Evolutionary conservation across 2,888 invertebrate genomes (phyloP), one percentile per base, ranked within the genome.

Genomic region (Hypsopygia costalis): DNA sequence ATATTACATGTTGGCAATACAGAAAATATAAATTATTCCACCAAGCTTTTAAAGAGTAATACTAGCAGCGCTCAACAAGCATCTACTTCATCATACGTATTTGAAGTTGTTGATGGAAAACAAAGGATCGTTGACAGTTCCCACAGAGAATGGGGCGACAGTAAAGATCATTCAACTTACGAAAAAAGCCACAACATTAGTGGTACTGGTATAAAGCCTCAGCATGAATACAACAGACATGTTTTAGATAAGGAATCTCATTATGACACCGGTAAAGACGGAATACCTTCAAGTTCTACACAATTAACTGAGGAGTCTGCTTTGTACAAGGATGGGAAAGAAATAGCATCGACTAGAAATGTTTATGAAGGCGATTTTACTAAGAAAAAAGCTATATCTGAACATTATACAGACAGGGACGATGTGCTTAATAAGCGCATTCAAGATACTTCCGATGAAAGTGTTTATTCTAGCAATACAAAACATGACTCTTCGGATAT

Each of bases 31-130:
- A 78, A 87, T 47, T 82, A 78, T 72, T 90, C 75, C 31, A 90
- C 66, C 41, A 85, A 87, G 69, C 82, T 89, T 29, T 76, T 91
- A 43, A 90, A 92, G 55, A 90, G 91, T 51, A 88, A 89, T 51
- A 90, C 89, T 32, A 89, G 91, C 43, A 90, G 91, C 41, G 86
- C 88, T 35, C 85, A 91, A 37, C 91, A 92, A 73, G 91, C 91
- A 40, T 91, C 92, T 9, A 90, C 91, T 5, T 91, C 91, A 4
- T 92, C 92, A 34, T 93, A 93, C 55, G 90, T 89, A 2, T 85
- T 93, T 43, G 92, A 93, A 80, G 82, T 92, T 35, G 85, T 92
- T 22, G 91, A 92, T 61, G 92, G 92, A 1, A 90, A 91, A 62
- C 91, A 92, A 69, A 75, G 82, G 44, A 75, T 92, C 27, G 80